phyloP scores from a whole-genome alignment of 2,888 invertebrate species.

The Philopedon plagiatum region DNA sequence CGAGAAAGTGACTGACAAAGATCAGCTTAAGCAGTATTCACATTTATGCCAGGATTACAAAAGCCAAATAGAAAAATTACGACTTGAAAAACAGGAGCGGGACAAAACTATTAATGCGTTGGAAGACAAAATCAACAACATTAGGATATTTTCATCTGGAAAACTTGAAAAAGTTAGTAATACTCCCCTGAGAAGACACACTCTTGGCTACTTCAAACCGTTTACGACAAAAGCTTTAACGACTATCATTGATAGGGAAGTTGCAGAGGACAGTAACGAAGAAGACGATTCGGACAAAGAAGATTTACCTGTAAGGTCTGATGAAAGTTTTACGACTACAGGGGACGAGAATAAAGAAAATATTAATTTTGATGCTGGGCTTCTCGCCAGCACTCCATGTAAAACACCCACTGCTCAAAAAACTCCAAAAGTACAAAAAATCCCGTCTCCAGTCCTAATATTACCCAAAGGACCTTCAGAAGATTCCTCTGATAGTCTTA shows the following conservation, averaged over 20 bases:
- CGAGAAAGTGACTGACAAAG: conserved; percentile 67
- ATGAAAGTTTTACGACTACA: background rate
- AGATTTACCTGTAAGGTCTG: background rate
- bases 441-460: conserved; percentile 15
- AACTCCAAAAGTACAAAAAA: background rate
- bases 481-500: conserved; percentile 30
- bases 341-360: conserved; percentile 13
- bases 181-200: conserved; percentile 26
- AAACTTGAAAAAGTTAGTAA: conserved; percentile 16
- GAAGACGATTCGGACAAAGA: background rate
- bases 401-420: background rate
- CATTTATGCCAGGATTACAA: conserved; percentile 40
- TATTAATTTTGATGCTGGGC: background rate
- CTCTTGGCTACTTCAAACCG: conserved; percentile 22
- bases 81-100: conserved; percentile 23
- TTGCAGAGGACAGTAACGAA: conserved; percentile 8
- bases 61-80: conserved; percentile 36
- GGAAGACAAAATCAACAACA: conserved; percentile 36
- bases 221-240: background rate
- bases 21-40: conserved; percentile 48
- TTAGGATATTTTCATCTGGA: conserved; percentile 31
- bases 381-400: too few species aligned
- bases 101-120: conserved; percentile 38
- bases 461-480: conserved; percentile 22
- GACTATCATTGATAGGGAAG: background rate